Percentiles rank a stretch among this genome's conserved stretches.
Evolutionary conservation across 1,140 invertebrate genomes (phyloP).

Genomic region (Harpegnathos saltator): DNA sequence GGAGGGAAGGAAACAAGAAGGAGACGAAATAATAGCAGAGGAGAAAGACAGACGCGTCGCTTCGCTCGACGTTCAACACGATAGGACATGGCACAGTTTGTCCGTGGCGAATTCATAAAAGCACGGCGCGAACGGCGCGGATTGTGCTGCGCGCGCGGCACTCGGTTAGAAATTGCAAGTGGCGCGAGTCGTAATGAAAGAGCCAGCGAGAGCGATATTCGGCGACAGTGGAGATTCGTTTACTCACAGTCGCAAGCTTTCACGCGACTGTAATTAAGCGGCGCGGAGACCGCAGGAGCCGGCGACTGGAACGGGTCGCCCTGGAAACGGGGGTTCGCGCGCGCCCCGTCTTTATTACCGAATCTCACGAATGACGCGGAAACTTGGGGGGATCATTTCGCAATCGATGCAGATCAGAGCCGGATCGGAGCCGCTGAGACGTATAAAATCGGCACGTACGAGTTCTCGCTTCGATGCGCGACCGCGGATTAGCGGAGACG

Average conservation of each 20-base stretch:
- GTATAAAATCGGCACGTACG: conserved; percentile 20
- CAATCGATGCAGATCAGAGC: conserved; percentile 33
- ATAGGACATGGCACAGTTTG: too few relatives aligned
- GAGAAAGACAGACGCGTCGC: too few relatives aligned
- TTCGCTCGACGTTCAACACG: neutral
- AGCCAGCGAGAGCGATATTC: neutral
- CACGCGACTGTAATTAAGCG: conserved; percentile 33
- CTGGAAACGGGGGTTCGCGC: neutral
- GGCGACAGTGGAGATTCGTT: neutral
- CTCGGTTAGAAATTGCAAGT: conserved; percentile 11
- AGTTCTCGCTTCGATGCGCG: neutral
- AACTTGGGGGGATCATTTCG: conserved; percentile 49
- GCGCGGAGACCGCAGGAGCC: neutral
- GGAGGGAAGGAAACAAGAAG: neutral
- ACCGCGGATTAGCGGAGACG: conserved; percentile 33
- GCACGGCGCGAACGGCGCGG: neutral
- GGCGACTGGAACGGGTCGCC: neutral
- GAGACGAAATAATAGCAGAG: too few relatives aligned
- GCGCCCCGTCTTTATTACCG: conserved; percentile 37
- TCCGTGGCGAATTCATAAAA: neutral
- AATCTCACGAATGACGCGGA: conserved; percentile 5
- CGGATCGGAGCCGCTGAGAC: neutral
- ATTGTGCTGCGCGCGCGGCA: neutral
- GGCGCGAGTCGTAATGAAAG: neutral
- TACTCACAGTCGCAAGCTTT: conserved; percentile 5